Evolutionary conservation across 1,140 invertebrate genomes (phyloP).

Genomic region (Leptonema lineaticorne): DNA sequence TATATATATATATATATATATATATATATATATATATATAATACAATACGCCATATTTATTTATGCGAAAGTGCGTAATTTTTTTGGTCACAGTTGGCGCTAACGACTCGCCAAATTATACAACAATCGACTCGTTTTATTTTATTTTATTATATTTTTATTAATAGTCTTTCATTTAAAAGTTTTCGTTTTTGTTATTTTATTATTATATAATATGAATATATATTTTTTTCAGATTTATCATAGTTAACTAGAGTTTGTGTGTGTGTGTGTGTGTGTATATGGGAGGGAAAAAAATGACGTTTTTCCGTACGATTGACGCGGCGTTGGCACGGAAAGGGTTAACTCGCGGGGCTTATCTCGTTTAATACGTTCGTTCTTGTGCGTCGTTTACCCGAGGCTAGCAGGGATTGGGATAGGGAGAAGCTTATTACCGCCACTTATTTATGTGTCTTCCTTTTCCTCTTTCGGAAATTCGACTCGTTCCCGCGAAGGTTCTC

Average conservation of each 20-base stretch:
- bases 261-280: not conserved
- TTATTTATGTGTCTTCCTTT: constrained; percentile 9
- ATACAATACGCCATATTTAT: too few species aligned
- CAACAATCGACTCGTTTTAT: too few species aligned
- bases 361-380: constrained; percentile 10
- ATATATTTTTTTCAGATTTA: not conserved
- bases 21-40: too few species aligned
- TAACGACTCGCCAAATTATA: too few species aligned
- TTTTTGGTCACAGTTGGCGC: too few species aligned
- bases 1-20: too few species aligned
- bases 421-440: constrained; percentile 2
- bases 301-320: too few species aligned
- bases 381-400: not conserved
- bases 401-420: not conserved
- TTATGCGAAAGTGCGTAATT: too few species aligned
- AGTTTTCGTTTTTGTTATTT: too few species aligned
- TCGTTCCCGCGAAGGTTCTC: too few species aligned
- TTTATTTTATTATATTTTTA: too few species aligned
- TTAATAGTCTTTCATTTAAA: too few species aligned
- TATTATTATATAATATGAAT: not conserved
- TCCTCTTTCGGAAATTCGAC: not conserved
- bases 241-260: not conserved
- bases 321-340: not conserved
- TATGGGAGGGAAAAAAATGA: not conserved
- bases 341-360: not conserved